Evolutionary conservation across 2,113 vertebrate species (phyloP).

Genomic region (Mormyrus lacerda): DNA sequence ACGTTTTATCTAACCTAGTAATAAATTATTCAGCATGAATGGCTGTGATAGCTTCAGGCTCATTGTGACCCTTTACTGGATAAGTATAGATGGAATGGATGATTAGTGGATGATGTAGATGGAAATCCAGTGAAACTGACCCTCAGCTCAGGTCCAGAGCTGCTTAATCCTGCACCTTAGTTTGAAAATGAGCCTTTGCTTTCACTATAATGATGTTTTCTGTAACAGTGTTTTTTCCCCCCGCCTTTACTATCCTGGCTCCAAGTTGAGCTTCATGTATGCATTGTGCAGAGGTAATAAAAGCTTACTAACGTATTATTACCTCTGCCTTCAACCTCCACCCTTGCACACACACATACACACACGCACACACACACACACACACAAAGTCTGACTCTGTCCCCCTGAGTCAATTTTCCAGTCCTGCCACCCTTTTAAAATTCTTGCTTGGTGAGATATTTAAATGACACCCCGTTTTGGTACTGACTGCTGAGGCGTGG

Average conservation of each 20-base stretch:
- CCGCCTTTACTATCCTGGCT: not conserved
- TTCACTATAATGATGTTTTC: not conserved
- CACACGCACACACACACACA: not conserved
- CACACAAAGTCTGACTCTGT: not conserved
- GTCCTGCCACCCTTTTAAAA: not conserved
- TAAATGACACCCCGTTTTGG: slow-evolving; percentile 82
- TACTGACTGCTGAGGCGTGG: slow-evolving; percentile 6
- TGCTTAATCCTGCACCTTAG: not conserved
- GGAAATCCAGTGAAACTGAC: not conserved
- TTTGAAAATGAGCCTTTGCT: not conserved
- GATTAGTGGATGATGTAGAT: not conserved
- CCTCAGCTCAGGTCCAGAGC: not conserved
- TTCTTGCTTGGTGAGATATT: not conserved
- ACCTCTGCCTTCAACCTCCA: not conserved
- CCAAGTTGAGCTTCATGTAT: not conserved
- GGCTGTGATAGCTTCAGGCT: not conserved
- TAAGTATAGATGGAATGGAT: not conserved
- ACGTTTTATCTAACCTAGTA: not conserved
- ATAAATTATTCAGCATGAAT: not conserved
- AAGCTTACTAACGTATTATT: not conserved
- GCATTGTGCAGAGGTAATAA: not conserved
- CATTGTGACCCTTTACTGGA: not conserved
- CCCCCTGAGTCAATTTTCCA: not conserved
- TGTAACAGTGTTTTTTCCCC: not conserved
- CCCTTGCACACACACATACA: not conserved